Conservation (phyloP, 1,140 invertebrate species). For the Neotoxoptera formosana region DNA sequence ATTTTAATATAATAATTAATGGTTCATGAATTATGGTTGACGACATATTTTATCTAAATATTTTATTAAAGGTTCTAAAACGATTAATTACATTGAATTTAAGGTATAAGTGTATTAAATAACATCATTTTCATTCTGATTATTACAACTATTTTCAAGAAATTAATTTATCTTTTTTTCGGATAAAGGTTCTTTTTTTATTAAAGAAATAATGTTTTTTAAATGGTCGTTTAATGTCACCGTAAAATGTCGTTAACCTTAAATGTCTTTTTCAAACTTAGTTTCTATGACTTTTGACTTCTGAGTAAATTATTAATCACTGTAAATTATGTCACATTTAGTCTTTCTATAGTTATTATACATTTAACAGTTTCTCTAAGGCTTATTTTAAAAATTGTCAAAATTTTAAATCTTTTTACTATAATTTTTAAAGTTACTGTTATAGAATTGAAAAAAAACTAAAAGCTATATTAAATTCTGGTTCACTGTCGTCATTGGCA, state of each 20-base stretch:
- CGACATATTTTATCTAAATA: not conserved
- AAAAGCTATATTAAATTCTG: not conserved
- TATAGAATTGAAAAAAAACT: not conserved
- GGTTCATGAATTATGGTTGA: not conserved
- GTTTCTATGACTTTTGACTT: not conserved
- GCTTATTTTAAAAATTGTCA: not conserved
- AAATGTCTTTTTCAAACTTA: not conserved
- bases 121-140: not conserved
- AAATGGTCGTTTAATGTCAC: conserved; percentile 22
- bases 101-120: conserved; percentile 1
- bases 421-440: not conserved
- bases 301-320: not conserved
- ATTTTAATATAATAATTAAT: not conserved
- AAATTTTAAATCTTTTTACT: not conserved
- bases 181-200: conserved; percentile 7
- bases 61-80: not conserved
- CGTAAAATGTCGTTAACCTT: conserved; percentile 29
- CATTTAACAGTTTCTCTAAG: not conserved
- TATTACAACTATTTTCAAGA: not conserved
- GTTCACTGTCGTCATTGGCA: not conserved
- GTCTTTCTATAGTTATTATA: not conserved
- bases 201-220: not conserved
- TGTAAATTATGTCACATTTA: not conserved
- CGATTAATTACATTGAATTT: not conserved
- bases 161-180: not conserved